A percentile compares a stretch with the other conserved stretches of the same genome.
These are phyloP conservation scores for Punctoribates punctum DNA, from an alignment of 2,888 invertebrate species.

Conservation along the genomic window DNA sequence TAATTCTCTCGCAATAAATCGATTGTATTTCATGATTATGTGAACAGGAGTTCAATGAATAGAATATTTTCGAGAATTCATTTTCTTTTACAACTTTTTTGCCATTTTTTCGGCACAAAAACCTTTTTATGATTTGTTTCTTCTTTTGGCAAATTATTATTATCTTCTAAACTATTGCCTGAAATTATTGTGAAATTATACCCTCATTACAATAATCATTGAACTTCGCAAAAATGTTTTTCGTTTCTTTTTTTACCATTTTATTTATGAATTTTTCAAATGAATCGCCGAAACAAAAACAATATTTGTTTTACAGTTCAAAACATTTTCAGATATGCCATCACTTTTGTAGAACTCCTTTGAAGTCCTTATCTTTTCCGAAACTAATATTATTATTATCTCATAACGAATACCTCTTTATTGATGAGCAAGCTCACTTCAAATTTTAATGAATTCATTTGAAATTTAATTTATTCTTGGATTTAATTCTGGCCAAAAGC, in stretches of 20 bases:
- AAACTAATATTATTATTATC: neutral
- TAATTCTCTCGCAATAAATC: too few species aligned
- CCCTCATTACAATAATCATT: slow-evolving; percentile 2
- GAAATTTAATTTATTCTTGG: too few species aligned
- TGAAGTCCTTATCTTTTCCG: neutral
- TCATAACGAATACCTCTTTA: neutral
- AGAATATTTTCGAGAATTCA: too few species aligned
- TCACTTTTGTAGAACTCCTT: neutral
- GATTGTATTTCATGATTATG: too few species aligned
- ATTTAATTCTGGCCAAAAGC: too few species aligned
- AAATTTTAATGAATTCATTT: too few species aligned
- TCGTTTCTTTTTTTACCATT: neutral
- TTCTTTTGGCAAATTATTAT: neutral
- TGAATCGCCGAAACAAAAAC: neutral
- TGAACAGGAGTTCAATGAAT: too few species aligned
- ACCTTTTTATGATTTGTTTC: neutral
- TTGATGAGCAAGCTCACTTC: too few species aligned
- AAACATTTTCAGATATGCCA: neutral
- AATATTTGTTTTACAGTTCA: neutral
- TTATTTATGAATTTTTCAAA: neutral
- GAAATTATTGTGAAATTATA: neutral
- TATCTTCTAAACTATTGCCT: neutral
- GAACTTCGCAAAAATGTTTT: neutral
- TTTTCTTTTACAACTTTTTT: too few species aligned
- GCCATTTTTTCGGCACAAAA: too few species aligned